Conservation (phyloP, 2,797 vertebrate species). For the Pygocentrus nattereri region DNA sequence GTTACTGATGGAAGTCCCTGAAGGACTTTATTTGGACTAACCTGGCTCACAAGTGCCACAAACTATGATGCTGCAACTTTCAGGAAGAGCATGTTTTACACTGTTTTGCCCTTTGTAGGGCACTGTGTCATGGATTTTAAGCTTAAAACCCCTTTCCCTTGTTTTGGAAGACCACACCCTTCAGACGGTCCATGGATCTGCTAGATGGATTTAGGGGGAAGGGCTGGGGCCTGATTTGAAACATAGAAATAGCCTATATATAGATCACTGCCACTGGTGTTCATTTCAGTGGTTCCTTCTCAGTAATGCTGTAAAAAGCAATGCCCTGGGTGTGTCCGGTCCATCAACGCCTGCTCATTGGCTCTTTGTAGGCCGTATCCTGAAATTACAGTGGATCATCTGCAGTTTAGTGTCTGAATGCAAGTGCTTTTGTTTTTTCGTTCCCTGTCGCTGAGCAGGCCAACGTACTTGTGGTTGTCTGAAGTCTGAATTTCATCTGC, state of each 20-base stretch:
- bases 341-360: conserved; percentile 8
- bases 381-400: background rate
- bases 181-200: background rate
- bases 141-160: background rate
- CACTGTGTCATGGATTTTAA: background rate
- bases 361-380: background rate
- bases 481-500: background rate
- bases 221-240: conserved; percentile 13
- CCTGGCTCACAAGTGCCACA: background rate
- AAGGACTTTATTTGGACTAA: background rate
- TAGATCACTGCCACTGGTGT: conserved; percentile 19
- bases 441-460: background rate
- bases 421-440: background rate
- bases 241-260: conserved; percentile 31
- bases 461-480: background rate
- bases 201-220: background rate
- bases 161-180: conserved; percentile 37
- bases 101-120: background rate
- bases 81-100: background rate
- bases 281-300: conserved; percentile 25
- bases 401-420: background rate
- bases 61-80: conserved; percentile 38
- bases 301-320: conserved; percentile 29
- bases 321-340: conserved; percentile 30
- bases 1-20: background rate